Percentiles rank a stretch among this genome's conserved stretches.
Conservation (phyloP, 2,113 vertebrate species). For the Alligator mississippiensis region DNA sequence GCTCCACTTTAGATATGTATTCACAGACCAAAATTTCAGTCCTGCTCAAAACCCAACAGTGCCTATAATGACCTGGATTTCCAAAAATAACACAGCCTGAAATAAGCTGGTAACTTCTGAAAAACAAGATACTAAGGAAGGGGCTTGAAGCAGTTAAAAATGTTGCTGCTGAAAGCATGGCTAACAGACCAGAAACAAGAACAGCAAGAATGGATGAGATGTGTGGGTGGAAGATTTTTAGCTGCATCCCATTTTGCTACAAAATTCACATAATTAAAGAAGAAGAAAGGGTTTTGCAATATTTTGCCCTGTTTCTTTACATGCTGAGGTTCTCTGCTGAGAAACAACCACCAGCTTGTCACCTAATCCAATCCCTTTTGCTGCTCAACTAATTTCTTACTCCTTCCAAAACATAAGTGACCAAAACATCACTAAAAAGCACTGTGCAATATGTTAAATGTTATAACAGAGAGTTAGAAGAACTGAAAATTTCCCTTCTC, state of each 20-base stretch:
- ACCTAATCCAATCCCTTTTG: neutral
- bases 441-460: neutral
- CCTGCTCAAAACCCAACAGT: neutral
- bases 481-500: neutral
- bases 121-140: neutral
- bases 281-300: conserved; percentile 21
- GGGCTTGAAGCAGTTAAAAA: neutral
- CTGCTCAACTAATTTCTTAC: neutral
- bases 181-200: conserved; percentile 44
- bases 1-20: neutral
- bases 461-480: neutral
- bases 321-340: neutral
- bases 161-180: neutral
- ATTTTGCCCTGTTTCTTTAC: conserved; percentile 37
- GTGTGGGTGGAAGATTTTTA: conserved; percentile 32
- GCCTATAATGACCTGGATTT: neutral
- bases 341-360: neutral
- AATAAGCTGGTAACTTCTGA: neutral
- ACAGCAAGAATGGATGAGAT: conserved; percentile 41
- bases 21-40: neutral
- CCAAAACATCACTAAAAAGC: neutral
- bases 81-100: neutral
- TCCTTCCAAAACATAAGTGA: neutral
- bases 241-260: conserved; percentile 32
- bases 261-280: conserved; percentile 38